Base-by-base conservation (phyloP, 1,140 invertebrate species). In the Notospermus geniculatus region DNA sequence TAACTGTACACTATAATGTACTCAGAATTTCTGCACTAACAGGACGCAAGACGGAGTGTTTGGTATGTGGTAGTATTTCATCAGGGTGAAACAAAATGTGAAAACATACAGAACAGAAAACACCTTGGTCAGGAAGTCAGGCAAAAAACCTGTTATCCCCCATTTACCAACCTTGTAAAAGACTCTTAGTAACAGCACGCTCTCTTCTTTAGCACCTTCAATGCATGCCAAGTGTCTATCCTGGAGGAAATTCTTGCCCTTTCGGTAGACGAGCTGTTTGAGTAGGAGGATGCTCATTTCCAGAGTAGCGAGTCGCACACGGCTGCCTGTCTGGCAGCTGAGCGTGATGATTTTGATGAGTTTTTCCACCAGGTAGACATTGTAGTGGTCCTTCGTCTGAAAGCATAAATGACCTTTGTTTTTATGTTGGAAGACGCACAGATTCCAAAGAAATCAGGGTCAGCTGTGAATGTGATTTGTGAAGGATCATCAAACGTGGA, bases 281-380 rank as follows among this genome's bases (percentile, higher is more conserved):
- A 98, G 75, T 25, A 98, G 78, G 58, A 90, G 87, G 59, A 93
- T 86, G 32, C 88, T 87, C 70, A 98, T 83, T 80, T 98, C 94
- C 55, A 97, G 83, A 0, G 95, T 98, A 1, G 97, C 90, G 15
- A 98, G 84, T 19, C 96, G 87, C 11, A 98, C 90, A 70, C 83
- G 83, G 64, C 74, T 70, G 83, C 83, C 82, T 65, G 79, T 78
- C 60, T 93, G 92, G 79, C 91, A 93, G 66, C 90, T 90, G 23
- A 89, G 82, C 43, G 86, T 86, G 50, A 94, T 88, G 52, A 94
- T 91, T 50, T 87, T 84, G 58, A 94, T 86, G 28, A 94, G 80
- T 78, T 87, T 87, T 69, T 93, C 90, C 53, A 92, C 87, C 45
- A 95, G 78, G 28, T 85, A 83, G 32, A 87, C 85, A 76, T 91